These are phyloP conservation scores for Neolamprologus devosi DNA, from an alignment of 2,113 vertebrate genomes.

Conservation along the genomic window DNA sequence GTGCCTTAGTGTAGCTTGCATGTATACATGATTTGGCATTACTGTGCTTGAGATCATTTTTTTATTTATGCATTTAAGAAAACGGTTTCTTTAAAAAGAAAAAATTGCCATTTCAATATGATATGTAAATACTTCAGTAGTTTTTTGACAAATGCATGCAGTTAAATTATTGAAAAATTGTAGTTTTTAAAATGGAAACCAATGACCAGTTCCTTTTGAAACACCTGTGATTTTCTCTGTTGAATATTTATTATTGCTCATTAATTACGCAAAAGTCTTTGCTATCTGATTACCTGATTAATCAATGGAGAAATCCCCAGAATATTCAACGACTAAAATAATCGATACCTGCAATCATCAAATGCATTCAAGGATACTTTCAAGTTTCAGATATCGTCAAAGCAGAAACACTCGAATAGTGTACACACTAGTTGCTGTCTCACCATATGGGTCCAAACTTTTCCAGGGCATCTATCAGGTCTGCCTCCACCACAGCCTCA, in stretches of 20 bases:
- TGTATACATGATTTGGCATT: background rate
- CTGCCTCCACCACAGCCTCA: slow-evolving; percentile 93
- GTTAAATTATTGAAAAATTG: background rate
- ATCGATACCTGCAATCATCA: background rate
- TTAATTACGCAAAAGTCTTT: background rate
- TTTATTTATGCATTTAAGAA: background rate
- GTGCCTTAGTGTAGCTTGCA: background rate
- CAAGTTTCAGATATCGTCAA: slow-evolving; percentile 74
- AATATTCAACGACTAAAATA: background rate
- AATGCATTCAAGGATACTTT: background rate
- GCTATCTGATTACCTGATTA: background rate
- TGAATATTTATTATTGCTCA: background rate
- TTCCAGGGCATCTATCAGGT: slow-evolving; percentile 90
- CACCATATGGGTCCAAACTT: slow-evolving; percentile 97
- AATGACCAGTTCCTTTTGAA: background rate
- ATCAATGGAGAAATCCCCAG: background rate
- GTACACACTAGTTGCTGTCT: background rate
- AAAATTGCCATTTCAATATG: background rate
- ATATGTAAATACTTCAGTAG: background rate
- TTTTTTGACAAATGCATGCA: background rate
- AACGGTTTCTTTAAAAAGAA: background rate
- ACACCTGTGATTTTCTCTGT: background rate
- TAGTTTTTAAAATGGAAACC: background rate
- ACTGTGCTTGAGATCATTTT: background rate
- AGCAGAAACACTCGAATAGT: background rate